Evolutionary conservation across 2,113 vertebrate genomes (phyloP).

Genomic region (Percopsis transmontana): DNA sequence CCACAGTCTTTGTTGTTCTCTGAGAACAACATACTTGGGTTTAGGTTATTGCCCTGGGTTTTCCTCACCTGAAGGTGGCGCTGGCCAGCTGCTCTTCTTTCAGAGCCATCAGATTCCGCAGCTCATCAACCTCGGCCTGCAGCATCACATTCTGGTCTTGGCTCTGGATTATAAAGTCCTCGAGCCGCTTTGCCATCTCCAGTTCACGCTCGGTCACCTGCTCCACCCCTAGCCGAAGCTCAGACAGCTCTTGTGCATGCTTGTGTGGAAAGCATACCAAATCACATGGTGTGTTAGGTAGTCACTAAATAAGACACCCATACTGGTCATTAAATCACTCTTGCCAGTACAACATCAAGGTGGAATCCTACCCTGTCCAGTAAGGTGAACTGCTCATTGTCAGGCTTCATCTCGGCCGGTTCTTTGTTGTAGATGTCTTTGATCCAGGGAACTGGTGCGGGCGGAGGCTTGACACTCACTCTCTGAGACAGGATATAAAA

Average conservation of each 20-base stretch:
- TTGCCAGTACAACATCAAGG: background rate
- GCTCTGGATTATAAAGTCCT: constrained; percentile 79
- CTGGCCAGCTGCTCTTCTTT: constrained; percentile 78
- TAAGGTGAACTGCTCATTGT: constrained; percentile 58
- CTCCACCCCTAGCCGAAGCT: constrained; percentile 75
- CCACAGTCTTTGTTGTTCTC: background rate
- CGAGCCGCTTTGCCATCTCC: constrained; percentile 81
- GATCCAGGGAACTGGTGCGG: constrained; percentile 74
- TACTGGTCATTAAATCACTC: background rate
- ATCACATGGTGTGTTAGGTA: background rate
- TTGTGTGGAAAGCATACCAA: constrained; percentile 23
- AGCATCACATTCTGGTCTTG: constrained; percentile 77
- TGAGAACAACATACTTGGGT: background rate
- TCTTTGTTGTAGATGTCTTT: constrained; percentile 56
- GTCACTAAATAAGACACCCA: background rate
- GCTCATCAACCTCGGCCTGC: constrained; percentile 73
- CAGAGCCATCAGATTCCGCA: constrained; percentile 73
- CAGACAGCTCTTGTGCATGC: constrained; percentile 76
- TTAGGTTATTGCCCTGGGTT: background rate
- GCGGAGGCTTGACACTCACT: constrained; percentile 40
- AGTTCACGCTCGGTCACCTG: constrained; percentile 79
- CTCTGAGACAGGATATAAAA: constrained; percentile 40
- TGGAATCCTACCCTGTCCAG: constrained; percentile 64
- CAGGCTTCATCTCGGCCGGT: constrained; percentile 47
- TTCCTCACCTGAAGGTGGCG: constrained; percentile 76